A percentile compares a stretch with the other conserved stretches of the same genome.
Conservation (phyloP, 2,113 vertebrate genomes). For the Spheniscus mendiculus region DNA sequence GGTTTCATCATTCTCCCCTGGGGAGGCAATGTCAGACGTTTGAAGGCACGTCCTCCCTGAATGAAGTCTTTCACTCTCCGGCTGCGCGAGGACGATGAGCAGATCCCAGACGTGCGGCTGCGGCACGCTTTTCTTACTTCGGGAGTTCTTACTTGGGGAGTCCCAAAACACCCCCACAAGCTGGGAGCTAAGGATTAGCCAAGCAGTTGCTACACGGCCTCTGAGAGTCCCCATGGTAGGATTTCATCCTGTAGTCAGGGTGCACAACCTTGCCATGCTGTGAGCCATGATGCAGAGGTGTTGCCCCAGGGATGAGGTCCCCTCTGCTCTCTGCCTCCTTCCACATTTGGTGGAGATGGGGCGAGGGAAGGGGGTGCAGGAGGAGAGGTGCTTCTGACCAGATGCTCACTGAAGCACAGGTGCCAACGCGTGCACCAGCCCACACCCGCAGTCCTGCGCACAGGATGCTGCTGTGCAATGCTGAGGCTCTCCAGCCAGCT, state of each 20-base stretch:
- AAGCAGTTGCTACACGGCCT: neutral
- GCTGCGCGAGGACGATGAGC: accelerated
- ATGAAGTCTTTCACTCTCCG: neutral
- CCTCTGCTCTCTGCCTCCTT: neutral
- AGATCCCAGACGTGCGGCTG: accelerated
- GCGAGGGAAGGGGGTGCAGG: neutral
- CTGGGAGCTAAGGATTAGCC: neutral
- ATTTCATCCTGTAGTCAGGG: neutral
- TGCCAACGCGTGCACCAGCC: accelerated
- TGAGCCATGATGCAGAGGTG: accelerated
- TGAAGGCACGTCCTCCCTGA: neutral
- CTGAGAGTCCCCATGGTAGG: accelerated
- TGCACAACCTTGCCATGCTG: neutral
- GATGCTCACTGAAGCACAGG: accelerated
- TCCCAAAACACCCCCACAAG: neutral
- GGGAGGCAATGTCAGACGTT: neutral
- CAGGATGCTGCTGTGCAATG: neutral
- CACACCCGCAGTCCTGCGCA: accelerated
- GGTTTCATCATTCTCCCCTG: neutral
- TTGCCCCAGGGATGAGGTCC: neutral
- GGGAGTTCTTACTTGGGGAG: neutral
- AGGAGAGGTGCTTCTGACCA: neutral
- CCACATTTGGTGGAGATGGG: neutral
- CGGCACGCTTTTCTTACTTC: accelerated
- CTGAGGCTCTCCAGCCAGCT: neutral